Base-by-base conservation (phyloP, 1,140 invertebrate genomes). In the Pemphigus obesinymphae region DNA sequence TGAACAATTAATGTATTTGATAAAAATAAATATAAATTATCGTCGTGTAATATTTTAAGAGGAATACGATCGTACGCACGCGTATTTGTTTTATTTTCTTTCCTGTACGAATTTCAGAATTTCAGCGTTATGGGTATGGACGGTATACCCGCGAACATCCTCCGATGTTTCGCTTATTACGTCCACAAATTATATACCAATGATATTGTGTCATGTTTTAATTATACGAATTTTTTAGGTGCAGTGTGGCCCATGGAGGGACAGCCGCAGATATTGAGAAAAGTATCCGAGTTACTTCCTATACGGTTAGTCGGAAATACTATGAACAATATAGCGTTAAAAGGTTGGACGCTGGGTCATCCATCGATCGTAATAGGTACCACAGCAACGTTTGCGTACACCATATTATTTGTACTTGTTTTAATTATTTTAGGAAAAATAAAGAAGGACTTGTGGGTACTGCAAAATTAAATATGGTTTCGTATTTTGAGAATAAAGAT, bases 381-480 rank as follows among this genome's bases (percentile, higher is more conserved):
- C 1, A 29, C 76, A 3, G 13, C 40, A 13, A 63, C 37, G 1
- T 20, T 80, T 29, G 15, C 23, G 3, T 80, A 80, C 6, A 61
- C 37, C 1, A 7, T 61, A 26, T n/a, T 31, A 11, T 80, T 61
- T 26, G 13, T 80, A 63, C 13, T 80, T 11, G 23, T 43, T 20
- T 40, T 80, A 45, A 80, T 80, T 29, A 2, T 61, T 3, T 63
- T 80, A 45, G 55, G 76, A 29, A 55, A 58, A 63, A 13, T 80
- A 29, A 63, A 80, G 45, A 58, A 63, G 43, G 17, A 61, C n/a
- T 40, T 45, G 3, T 80, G 55, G 76, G 37, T 80, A 29, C 6
- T 43, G 40, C 37, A 63, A 5, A 78, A 83, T 37, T 68, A 76
- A 82, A 72, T 84, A 43, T n/a, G 20, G 34, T 6, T 26, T 29